These are phyloP conservation scores for Ennomos erosarius DNA, from an alignment of 2,888 invertebrate genomes.

Conservation along the genomic window DNA sequence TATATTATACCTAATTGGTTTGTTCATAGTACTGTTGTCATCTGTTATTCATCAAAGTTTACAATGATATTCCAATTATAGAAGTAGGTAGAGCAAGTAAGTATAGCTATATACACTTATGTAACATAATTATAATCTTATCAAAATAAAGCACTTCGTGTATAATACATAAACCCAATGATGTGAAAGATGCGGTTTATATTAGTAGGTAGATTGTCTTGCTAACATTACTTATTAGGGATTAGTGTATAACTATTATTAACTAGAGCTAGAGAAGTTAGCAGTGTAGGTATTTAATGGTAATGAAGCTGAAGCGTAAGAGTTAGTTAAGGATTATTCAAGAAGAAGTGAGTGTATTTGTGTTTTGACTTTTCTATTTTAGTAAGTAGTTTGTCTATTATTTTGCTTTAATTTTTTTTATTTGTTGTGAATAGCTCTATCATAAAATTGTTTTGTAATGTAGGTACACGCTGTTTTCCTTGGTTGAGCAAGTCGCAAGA, in stretches of 20 bases:
- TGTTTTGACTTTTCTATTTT: slow-evolving; percentile 14
- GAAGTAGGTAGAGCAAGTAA: background rate
- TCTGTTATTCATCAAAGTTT: background rate
- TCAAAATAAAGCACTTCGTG: slow-evolving; percentile 20
- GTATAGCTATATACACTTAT: background rate
- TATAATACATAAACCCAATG: slow-evolving; percentile 27
- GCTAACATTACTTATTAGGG: slow-evolving; percentile 15
- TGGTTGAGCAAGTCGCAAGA: background rate
- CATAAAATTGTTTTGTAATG: background rate
- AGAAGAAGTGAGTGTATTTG: slow-evolving; percentile 41
- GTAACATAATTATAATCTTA: slow-evolving; percentile 9
- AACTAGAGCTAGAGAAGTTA: slow-evolving; percentile 20
- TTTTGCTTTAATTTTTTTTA: background rate
- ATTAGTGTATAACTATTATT: slow-evolving; percentile 25
- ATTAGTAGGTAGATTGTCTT: slow-evolving; percentile 17
- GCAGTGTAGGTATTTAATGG: slow-evolving; percentile 35
- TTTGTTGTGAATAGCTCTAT: no score
- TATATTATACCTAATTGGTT: background rate
- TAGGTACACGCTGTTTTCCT: background rate
- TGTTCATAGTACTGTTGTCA: no score
- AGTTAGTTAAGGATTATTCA: slow-evolving; percentile 41
- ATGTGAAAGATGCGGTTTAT: slow-evolving; percentile 20
- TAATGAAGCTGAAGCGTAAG: slow-evolving; percentile 49
- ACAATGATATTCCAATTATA: slow-evolving; percentile 8
- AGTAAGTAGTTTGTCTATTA: slow-evolving; percentile 1